These are phyloP conservation scores for Plagiodera versicolora DNA, from an alignment of 2,888 invertebrate species.

Conservation along the genomic window DNA sequence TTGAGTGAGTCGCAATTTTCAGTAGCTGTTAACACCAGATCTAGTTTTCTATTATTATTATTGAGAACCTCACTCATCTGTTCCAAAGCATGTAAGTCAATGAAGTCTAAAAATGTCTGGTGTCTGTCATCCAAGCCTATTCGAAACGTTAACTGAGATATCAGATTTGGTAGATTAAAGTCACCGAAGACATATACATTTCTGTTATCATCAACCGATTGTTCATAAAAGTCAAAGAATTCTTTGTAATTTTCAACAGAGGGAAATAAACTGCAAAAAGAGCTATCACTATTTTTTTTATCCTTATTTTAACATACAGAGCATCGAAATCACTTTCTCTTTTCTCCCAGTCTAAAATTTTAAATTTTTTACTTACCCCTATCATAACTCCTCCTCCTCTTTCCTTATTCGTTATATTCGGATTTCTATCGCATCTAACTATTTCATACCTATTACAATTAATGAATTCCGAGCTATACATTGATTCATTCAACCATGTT, in stretches of 20 bases:
- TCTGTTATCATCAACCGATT: slow-evolving; percentile 4
- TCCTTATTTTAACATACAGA: slow-evolving; percentile 2
- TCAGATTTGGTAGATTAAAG: background rate
- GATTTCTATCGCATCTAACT: slow-evolving; percentile 3
- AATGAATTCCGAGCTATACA: slow-evolving; percentile 9
- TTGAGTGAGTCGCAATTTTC: background rate
- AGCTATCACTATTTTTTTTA: slow-evolving; percentile 4
- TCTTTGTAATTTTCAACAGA: slow-evolving; percentile 7
- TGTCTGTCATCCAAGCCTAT: slow-evolving; percentile 1
- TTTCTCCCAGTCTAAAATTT: slow-evolving; percentile 9
- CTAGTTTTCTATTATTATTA: background rate
- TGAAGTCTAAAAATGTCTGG: background rate
- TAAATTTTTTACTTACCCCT: slow-evolving; percentile 1
- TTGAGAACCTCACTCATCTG: background rate
- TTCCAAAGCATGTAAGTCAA: background rate
- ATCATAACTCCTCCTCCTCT: slow-evolving; percentile 6
- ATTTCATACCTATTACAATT: slow-evolving; percentile 6
- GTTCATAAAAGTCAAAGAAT: slow-evolving; percentile 8
- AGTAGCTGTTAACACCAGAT: too few relatives aligned
- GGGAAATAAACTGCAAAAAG: slow-evolving; percentile 2
- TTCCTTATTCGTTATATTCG: slow-evolving; percentile 1
- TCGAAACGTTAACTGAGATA: background rate
- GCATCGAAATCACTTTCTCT: slow-evolving; percentile 7
- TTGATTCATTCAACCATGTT: background rate
- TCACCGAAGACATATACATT: background rate